A percentile compares a stretch with the other conserved stretches of the same genome.
phyloP scores from a whole-genome alignment of 2,797 vertebrate species.

The Prionace glauca region DNA sequence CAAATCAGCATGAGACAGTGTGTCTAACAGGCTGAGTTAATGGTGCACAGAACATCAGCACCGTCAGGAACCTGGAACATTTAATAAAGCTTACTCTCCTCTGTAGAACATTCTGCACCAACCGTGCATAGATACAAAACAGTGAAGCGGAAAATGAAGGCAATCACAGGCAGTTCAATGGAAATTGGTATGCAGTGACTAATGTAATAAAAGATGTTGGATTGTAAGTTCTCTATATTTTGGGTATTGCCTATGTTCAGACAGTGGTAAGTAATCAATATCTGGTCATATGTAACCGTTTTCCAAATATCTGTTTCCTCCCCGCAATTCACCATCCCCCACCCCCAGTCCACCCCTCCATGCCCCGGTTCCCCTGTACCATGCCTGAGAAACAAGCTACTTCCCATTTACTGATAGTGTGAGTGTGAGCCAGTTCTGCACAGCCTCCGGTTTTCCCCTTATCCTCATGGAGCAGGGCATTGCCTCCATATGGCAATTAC shows the following conservation, averaged over 20 bases:
- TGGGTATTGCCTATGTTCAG: not conserved
- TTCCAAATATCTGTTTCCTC: not conserved
- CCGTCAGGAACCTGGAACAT: constrained; percentile 11
- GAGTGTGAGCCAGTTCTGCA: not conserved
- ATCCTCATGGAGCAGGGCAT: not conserved
- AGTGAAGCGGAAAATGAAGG: constrained; percentile 5
- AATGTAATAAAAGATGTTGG: not conserved
- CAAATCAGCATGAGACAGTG: constrained; percentile 6
- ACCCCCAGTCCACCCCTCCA: too few species aligned
- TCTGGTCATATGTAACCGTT: not conserved
- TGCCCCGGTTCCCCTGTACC: too few species aligned
- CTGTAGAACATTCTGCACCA: not conserved
- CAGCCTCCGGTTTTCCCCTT: not conserved
- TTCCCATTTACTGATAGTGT: not conserved
- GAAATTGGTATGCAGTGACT: not conserved
- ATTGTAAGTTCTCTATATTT: not conserved
- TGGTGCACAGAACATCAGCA: constrained; percentile 12
- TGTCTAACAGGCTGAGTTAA: constrained; percentile 23
- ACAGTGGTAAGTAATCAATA: not conserved
- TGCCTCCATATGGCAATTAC: not conserved
- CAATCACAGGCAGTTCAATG: not conserved
- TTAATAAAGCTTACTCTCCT: constrained; percentile 34
- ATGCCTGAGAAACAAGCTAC: too few species aligned
- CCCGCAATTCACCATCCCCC: too few species aligned
- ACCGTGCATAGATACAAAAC: not conserved